phyloP scores from a whole-genome alignment of 2,113 vertebrate species.

The Ginglymostoma cirratum region DNA sequence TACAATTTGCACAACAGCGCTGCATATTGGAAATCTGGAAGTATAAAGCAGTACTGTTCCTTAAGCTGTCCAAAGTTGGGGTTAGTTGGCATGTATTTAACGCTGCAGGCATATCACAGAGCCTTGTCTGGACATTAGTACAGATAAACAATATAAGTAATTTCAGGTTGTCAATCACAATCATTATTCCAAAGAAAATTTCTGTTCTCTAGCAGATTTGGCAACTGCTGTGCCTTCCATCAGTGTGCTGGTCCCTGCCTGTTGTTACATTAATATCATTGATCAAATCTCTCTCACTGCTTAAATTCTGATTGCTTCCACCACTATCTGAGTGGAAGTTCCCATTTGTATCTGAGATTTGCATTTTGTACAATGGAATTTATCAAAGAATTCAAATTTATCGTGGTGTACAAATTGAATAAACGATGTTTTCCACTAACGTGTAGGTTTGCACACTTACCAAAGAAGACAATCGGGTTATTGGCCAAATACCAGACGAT shows the following conservation, averaged over 20 bases:
- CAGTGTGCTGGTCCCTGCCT: background rate
- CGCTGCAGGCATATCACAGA: background rate
- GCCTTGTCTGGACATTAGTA: background rate
- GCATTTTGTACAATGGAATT: background rate
- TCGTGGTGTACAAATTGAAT: background rate
- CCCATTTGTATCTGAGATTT: background rate
- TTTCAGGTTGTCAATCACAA: background rate
- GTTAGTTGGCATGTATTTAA: background rate
- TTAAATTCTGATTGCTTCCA: background rate
- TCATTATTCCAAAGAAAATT: background rate
- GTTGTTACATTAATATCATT: background rate
- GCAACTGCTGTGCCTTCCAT: background rate
- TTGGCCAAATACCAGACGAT: constrained; percentile 79
- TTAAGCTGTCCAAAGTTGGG: background rate
- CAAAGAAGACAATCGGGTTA: constrained; percentile 84
- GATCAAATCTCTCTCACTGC: background rate
- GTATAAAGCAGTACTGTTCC: background rate
- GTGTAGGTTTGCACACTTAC: constrained; percentile 92
- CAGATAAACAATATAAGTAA: background rate
- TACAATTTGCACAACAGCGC: background rate
- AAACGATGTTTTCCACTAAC: background rate
- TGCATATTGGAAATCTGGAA: background rate
- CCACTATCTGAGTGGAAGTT: background rate
- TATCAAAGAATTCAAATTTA: background rate
- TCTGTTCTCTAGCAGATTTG: background rate